Conservation (phyloP, 2,113 vertebrate species). For the Gasterosteus aculeatus region DNA sequence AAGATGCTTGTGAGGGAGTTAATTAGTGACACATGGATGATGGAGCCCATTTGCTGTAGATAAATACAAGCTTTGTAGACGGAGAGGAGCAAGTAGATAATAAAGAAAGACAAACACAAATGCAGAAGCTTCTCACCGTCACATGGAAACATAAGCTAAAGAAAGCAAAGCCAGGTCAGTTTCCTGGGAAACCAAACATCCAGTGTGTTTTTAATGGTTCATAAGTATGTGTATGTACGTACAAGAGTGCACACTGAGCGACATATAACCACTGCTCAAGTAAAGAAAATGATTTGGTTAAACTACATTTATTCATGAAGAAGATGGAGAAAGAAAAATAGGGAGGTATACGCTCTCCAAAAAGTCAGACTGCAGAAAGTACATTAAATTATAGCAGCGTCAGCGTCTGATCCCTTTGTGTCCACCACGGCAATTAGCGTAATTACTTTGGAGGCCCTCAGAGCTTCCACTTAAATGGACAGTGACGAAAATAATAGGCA, state of each 20-base stretch:
- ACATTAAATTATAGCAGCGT: not conserved
- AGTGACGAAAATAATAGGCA: not conserved
- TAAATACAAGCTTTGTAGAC: not conserved
- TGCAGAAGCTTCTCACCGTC: not conserved
- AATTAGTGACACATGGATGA: conserved; percentile 46
- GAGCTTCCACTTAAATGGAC: not conserved
- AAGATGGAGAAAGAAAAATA: not conserved
- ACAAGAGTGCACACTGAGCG: not conserved
- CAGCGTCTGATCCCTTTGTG: too few relatives aligned
- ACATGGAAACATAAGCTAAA: too few relatives aligned
- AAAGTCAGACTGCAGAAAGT: not conserved
- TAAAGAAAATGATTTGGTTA: not conserved
- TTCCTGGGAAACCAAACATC: conserved; percentile 33
- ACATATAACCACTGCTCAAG: not conserved
- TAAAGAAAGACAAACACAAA: not conserved
- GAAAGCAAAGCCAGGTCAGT: conserved; percentile 14
- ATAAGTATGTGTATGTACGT: not conserved
- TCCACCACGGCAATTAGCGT: not conserved
- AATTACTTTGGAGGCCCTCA: not conserved
- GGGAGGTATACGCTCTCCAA: not conserved
- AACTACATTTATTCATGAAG: not conserved
- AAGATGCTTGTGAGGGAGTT: conserved; percentile 33
- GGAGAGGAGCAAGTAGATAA: not conserved
- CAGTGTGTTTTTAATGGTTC: conserved; percentile 6
- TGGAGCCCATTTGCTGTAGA: conserved; percentile 16